Evolutionary conservation across 2,113 vertebrate genomes (phyloP), one percentile per base, ranked within the genome.

Genomic region (Hippocampus mohnikei): DNA sequence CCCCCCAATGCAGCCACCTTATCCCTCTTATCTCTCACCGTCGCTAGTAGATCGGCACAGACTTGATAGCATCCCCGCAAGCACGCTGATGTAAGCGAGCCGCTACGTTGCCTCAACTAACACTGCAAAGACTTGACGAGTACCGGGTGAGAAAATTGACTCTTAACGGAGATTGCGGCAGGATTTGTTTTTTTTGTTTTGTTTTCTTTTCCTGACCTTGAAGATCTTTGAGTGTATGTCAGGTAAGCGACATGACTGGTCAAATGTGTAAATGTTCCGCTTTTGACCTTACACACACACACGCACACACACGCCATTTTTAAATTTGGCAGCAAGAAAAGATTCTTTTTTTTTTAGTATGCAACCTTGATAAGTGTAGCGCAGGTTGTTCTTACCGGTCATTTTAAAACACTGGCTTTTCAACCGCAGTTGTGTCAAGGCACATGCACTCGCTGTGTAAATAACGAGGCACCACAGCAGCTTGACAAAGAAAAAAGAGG

Each of bases 41-140:
- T 65, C 73, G 80, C 83, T 84, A 84, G 70, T 82, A 84, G 74
- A 81, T 84, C 76, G 71, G 75, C 82, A 65, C 66, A 23, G 2
- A 15, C 25, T 7, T 23, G 25, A 25, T 71, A 46, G 66, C 71
- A 71, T 68, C 21, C 44, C 48, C 67, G 70, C 70, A 78, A 73
- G 67, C 71, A 60, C 77, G 71, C 70, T 50, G 41, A 74, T 25
- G 53, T 13, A 67, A 44, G 69, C 6, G 63, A 42, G 63, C 21
- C 6, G 62, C 21, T 25, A 23, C 20, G 20, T 41, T 63, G 61
- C 61, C 23, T 25, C 63, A 27, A 46, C 23, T 0, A 46, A 65
- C 23, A 25, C 3, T 18, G 41, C n/a, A 25, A 27, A 25, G 42
- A 64, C 62, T 25, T 16, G 58, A 56, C n/a, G n/a, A 33, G 15